These are phyloP conservation scores for Tachystola acroxantha DNA, from an alignment of 2,888 invertebrate species.

Conservation along the genomic window DNA sequence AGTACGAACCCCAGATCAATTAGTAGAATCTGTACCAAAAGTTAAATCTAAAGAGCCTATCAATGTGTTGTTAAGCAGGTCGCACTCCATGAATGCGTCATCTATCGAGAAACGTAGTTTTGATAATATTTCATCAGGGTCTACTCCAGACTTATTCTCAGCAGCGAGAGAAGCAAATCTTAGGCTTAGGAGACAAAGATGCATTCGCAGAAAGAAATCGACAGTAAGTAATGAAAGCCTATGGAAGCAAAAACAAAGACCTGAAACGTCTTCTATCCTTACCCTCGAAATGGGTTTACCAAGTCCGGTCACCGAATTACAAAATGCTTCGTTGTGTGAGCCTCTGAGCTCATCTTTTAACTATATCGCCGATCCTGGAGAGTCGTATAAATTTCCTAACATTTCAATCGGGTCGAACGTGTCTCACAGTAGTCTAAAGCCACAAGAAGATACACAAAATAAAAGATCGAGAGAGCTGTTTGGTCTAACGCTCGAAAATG, in stretches of 20 bases:
- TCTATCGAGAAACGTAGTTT: constrained; percentile 37
- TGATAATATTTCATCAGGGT: constrained; percentile 45
- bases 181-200: constrained; percentile 74
- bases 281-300: constrained; percentile 67
- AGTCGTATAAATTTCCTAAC: constrained; percentile 24
- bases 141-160: constrained; percentile 57
- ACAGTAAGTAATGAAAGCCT: constrained; percentile 61
- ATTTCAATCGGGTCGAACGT: constrained; percentile 49
- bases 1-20: constrained; percentile 63
- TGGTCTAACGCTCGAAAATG: constrained; percentile 65
- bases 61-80: constrained; percentile 40
- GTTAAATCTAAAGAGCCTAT: constrained; percentile 18
- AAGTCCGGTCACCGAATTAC: constrained; percentile 56
- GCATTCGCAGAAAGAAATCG: constrained; percentile 75
- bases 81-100: constrained; percentile 53
- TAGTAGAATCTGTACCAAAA: constrained; percentile 27
- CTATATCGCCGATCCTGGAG: constrained; percentile 26
- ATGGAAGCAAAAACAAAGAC: constrained; percentile 36
- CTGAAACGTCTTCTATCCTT: constrained; percentile 46
- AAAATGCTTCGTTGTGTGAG: constrained; percentile 51
- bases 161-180: constrained; percentile 43
- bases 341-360: constrained; percentile 44
- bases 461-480: constrained; percentile 56
- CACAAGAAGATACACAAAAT: constrained; percentile 44
- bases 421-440: constrained; percentile 63